Evolutionary conservation across 2,888 invertebrate species (phyloP).

Genomic region (Harpalus rufipes): DNA sequence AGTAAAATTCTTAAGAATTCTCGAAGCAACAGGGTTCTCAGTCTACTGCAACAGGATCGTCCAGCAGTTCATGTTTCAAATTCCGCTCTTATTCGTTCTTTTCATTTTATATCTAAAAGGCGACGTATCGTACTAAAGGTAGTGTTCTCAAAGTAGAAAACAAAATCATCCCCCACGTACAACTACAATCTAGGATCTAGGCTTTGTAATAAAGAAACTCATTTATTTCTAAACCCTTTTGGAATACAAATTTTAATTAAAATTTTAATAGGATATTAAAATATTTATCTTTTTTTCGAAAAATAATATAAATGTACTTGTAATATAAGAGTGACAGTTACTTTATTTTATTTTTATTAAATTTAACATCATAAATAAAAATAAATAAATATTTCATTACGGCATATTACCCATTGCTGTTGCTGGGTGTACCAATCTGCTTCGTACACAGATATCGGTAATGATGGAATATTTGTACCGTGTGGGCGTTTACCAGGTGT

Average conservation of each 20-base stretch:
- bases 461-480: too few relatives aligned
- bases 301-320: background rate
- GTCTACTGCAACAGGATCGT: conserved; percentile 2
- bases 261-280: background rate
- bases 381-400: too few relatives aligned
- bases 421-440: too few relatives aligned
- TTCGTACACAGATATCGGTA: too few relatives aligned
- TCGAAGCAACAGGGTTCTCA: background rate
- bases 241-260: background rate
- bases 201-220: background rate
- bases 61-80: background rate
- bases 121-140: background rate
- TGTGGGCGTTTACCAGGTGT: too few relatives aligned
- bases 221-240: background rate
- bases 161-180: background rate
- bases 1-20: conserved; percentile 7
- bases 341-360: background rate
- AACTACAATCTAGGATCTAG: conserved; percentile 1
- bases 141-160: background rate
- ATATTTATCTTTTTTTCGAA: background rate
- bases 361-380: too few relatives aligned
- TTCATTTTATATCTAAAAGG: background rate
- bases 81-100: background rate
- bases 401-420: too few relatives aligned
- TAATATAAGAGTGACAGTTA: background rate